Evolutionary conservation across 2,888 invertebrate genomes (phyloP), one percentile per base, ranked within the genome.

Genomic region (Drosophila melanocephala): DNA sequence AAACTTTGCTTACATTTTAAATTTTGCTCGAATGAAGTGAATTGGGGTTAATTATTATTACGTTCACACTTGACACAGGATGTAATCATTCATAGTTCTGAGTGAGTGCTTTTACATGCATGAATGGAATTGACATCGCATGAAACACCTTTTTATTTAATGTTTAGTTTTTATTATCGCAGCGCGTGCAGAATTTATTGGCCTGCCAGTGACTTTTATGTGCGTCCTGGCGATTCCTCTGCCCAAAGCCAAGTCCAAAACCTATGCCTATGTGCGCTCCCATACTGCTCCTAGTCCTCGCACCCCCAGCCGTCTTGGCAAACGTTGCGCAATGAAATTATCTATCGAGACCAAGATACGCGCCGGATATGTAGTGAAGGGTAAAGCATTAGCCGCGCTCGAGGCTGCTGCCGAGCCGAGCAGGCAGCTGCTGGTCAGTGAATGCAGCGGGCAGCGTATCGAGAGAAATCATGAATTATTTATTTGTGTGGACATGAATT

Each of bases 401-500:
- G 57, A 63, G 50, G 44, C 62, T 50, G 10, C 10, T 28, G 33
- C 5, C 33, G 12, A 28, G 28, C 14, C 5, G 44, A 19, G 39
- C 22, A 26, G 47, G 32, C 60, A 58, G 66, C 67, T 67, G 68
- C 55, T 68, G 68, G 70, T 51, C 69, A 69, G 39, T 69, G 39
- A 19, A 67, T 66, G 68, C 68, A 68, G 69, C 51, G 52, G 59
- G 58, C 44, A 39, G 64, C 61, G 77, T 74, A 78, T 70, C 78
- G 67, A 69, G 84, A 74, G 69, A 78, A 72, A 71, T 81, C 87
- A 90, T 90, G 91, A 90, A 90, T 90, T 91, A 90, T 90, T 90
- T 90, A 89, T 88, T 90, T 84, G 80, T 91, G 84, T 80, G 89
- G 90, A 91, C 89, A 90, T 91, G 89, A 90, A 91, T 90, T 90